phyloP scores from a whole-genome alignment of 2,113 vertebrate genomes.

The Mustelus asterias region DNA sequence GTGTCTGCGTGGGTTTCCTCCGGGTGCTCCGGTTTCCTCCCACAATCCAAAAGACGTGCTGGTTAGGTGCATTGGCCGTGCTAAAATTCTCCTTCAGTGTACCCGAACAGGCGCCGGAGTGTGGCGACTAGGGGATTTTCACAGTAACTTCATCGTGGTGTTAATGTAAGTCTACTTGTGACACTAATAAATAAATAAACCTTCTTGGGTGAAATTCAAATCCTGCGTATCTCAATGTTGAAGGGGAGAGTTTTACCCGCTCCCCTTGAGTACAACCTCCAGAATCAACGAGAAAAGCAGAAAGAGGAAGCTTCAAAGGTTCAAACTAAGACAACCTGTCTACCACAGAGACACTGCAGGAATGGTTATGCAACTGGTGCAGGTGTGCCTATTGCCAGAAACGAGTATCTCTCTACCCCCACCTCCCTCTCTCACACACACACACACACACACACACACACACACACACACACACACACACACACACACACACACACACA shows the following conservation, averaged over 20 bases:
- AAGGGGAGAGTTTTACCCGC: background rate
- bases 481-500: background rate
- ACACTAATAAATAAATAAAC: too few relatives aligned
- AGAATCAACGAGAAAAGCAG: background rate
- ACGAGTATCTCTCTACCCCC: background rate
- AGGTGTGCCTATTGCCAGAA: background rate
- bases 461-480: background rate
- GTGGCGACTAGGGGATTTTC: too few relatives aligned
- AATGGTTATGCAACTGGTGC: background rate
- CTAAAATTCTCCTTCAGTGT: too few relatives aligned
- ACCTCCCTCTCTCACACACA: background rate
- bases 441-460: background rate
- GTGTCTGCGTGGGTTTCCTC: too few relatives aligned
- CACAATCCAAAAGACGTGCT: too few relatives aligned
- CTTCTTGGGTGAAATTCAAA: background rate
- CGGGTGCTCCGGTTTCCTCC: too few relatives aligned
- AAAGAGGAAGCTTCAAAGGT: background rate
- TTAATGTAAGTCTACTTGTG: too few relatives aligned
- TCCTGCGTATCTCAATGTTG: background rate
- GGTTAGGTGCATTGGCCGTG: too few relatives aligned
- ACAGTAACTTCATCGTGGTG: too few relatives aligned
- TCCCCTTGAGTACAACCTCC: background rate
- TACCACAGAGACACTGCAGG: background rate
- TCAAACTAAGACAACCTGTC: background rate
- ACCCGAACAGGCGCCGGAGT: too few relatives aligned